Evolutionary conservation across 2,888 invertebrate species (phyloP), one percentile per base, ranked within the genome.

Genomic region (Lampropteryx suffumata): DNA sequence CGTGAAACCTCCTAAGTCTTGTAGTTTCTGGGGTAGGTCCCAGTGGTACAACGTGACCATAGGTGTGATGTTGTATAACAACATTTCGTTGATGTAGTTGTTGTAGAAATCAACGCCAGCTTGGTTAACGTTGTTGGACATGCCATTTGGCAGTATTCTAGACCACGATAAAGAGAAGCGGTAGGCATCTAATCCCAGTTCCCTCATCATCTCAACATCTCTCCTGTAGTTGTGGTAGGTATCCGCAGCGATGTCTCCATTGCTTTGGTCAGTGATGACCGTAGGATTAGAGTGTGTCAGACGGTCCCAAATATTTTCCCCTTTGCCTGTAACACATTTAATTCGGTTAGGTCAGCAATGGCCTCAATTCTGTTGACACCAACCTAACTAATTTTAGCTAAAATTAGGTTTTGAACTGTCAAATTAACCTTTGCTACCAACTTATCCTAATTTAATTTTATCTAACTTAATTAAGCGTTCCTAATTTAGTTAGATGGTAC

Each of bases 101-200:
- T 93, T 92, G 75, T 95, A 95, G 73, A 93, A 94, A 21, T 88
- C 79, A 8, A 94, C 79, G 3, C 93, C 94, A 0, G 85, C 85
- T 62, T 88, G 71, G 68, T 93, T 94, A 10, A 92, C 69, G 4
- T 78, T 64, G 45, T 90, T 82, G 1, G 82, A 50, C 13, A 84
- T 74, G n/a, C 92, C 93, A 32, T 83, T 87, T 0, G 94, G 93
- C 12, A 94, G 71, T 24, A 94, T 83, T 35, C 94, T 78, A 0
- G 92, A 58, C 94, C 94, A 94, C 9, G 93, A 89, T 10, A 92
- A 65, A 0, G 92, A 92, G 69, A 92, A 92, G 4, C 92, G 74
- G 65, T 92, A 92, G 33, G 81, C 82, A 40, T 91, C 73, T 0
- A 86, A 70, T 1, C 86, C 85, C 0, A 91, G 67, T 57, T 90